phyloP scores from a whole-genome alignment of 2,113 vertebrate species.

The Empidonax alnorum region DNA sequence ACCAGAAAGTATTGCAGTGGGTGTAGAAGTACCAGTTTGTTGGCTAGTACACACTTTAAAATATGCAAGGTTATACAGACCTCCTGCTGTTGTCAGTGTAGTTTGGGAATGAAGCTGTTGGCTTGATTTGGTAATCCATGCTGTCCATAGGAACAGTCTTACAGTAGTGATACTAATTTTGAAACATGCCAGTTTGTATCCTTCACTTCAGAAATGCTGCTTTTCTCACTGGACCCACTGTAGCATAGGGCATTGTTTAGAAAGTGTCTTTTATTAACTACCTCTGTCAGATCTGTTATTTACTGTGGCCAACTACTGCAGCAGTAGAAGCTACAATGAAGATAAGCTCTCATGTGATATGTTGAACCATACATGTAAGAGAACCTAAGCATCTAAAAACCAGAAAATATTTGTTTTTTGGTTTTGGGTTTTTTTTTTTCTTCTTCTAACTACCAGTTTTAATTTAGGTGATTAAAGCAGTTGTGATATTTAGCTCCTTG shows the following conservation, averaged over 20 bases:
- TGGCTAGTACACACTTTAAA: background rate
- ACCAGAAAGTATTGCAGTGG: background rate
- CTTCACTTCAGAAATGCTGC: background rate
- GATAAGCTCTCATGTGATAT: background rate
- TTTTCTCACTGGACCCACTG: background rate
- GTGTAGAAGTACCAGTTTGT: background rate
- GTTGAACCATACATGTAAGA: background rate
- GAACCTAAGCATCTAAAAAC: background rate
- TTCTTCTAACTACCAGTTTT: background rate
- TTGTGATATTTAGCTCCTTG: background rate
- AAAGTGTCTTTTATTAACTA: background rate
- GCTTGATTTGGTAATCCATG: background rate
- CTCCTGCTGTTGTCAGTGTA: background rate
- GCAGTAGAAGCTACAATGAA: background rate
- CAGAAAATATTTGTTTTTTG: background rate
- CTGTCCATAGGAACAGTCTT: background rate
- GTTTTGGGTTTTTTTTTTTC: background rate
- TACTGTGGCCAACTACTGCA: background rate
- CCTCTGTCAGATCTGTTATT: background rate
- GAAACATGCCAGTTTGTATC: background rate
- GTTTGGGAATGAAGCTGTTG: background rate
- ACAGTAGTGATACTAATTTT: background rate
- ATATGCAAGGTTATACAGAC: background rate
- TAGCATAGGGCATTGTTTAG: background rate
- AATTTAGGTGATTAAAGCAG: background rate